Evolutionary conservation across 2,113 vertebrate species (phyloP).

Genomic region (Rhea americana): DNA sequence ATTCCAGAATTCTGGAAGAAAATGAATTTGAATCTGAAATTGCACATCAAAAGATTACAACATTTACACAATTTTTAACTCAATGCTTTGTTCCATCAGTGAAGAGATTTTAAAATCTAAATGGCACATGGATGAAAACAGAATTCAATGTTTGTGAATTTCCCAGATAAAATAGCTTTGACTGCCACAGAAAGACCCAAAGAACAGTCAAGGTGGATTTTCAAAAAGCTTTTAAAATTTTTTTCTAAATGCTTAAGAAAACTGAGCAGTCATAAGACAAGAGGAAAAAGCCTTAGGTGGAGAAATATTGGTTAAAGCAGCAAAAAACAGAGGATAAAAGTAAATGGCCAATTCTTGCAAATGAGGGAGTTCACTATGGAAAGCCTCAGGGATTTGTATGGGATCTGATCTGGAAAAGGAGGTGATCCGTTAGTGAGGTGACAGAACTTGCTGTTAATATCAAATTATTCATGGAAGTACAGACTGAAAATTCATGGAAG

Average conservation of each 20-base stretch:
- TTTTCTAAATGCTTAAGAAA: neutral
- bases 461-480: neutral
- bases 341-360: neutral
- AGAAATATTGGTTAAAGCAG: neutral
- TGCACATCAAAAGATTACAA: neutral
- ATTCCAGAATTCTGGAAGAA: neutral
- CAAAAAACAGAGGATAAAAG: neutral
- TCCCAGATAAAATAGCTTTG: neutral
- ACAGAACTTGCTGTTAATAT: neutral
- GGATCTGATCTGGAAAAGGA: neutral
- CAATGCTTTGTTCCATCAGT: neutral
- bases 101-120: neutral
- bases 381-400: neutral
- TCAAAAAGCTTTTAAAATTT: neutral
- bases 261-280: neutral
- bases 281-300: neutral
- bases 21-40: fast-evolving
- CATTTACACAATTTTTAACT: neutral
- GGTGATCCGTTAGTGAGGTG: neutral
- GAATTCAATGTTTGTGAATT: neutral
- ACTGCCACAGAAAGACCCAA: neutral
- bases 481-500: neutral
- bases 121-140: neutral
- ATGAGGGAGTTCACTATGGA: neutral
- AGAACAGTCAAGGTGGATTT: neutral